These are phyloP conservation scores for Arge pagana DNA, from an alignment of 2,888 invertebrate genomes.

Conservation along the genomic window DNA sequence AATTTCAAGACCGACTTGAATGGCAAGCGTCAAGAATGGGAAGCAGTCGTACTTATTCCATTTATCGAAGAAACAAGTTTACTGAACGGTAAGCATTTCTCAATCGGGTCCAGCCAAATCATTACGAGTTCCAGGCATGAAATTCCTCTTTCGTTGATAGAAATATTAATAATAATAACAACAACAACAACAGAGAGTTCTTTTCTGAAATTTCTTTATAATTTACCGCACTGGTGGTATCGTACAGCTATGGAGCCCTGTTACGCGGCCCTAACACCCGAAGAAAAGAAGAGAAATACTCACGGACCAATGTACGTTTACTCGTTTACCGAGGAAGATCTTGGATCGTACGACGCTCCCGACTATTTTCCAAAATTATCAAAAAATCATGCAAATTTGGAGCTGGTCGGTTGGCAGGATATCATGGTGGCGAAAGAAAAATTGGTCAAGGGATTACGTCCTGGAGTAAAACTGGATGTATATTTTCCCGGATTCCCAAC, in stretches of 20 bases:
- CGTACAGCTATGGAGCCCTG: constrained; percentile 71
- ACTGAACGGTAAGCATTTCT: constrained; percentile 38
- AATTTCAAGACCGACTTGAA: constrained; percentile 94
- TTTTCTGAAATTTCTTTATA: too few relatives aligned
- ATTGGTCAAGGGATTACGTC: constrained; percentile 73
- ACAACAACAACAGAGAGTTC: too few relatives aligned
- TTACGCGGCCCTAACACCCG: constrained; percentile 67
- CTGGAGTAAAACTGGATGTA: constrained; percentile 69
- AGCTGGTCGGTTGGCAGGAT: constrained; percentile 62
- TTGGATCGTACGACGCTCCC: constrained; percentile 65
- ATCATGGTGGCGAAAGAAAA: constrained; percentile 64
- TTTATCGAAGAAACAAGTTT: constrained; percentile 80
- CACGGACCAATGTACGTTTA: constrained; percentile 89
- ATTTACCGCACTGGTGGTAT: too few relatives aligned
- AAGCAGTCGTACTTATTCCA: constrained; percentile 90
- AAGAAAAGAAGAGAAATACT: constrained; percentile 75
- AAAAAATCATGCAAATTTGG: constrained; percentile 64
- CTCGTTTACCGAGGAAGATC: constrained; percentile 65
- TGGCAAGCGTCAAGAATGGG: constrained; percentile 96
- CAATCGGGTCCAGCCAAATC: not conserved
- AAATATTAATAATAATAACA: not conserved
- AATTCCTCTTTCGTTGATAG: constrained; percentile 3
- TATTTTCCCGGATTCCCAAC: constrained; percentile 93
- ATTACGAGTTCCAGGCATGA: too few relatives aligned
- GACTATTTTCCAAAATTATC: constrained; percentile 67